Conservation (phyloP, 2,888 invertebrate genomes). For the Lepeophtheirus nordmannii region DNA sequence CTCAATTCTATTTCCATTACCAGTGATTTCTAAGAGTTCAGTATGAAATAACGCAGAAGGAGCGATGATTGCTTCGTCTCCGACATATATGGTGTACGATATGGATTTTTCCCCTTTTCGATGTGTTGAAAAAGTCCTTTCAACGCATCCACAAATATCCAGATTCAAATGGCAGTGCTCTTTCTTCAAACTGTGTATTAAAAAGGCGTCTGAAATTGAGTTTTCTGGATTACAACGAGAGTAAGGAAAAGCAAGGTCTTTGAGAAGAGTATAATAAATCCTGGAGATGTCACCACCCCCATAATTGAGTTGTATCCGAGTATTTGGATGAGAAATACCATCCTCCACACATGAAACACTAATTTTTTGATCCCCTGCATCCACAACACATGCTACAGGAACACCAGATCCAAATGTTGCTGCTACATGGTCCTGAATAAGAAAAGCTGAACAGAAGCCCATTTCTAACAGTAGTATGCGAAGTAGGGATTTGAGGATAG, state of each 20-base stretch:
- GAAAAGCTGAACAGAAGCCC: constrained; percentile 54
- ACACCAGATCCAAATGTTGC: constrained; percentile 69
- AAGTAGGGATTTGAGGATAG: constrained; percentile 66
- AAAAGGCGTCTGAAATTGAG: constrained; percentile 52
- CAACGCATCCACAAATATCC: constrained; percentile 30
- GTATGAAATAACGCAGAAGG: constrained; percentile 71
- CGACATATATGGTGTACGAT: constrained; percentile 42
- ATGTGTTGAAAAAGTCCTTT: constrained; percentile 25
- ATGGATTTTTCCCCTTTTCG: not conserved
- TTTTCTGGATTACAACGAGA: constrained; percentile 57
- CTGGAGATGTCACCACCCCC: constrained; percentile 84
- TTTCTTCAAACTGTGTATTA: constrained; percentile 70
- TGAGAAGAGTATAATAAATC: constrained; percentile 68
- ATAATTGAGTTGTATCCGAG: constrained; percentile 65
- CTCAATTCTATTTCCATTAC: constrained; percentile 47
- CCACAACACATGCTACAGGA: constrained; percentile 75
- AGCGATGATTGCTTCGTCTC: constrained; percentile 82
- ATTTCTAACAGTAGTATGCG: constrained; percentile 60
- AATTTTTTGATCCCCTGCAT: constrained; percentile 87
- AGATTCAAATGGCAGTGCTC: constrained; percentile 78
- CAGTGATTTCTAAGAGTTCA: constrained; percentile 66
- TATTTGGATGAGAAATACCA: constrained; percentile 76
- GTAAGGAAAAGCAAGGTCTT: constrained; percentile 78
- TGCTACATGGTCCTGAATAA: constrained; percentile 58
- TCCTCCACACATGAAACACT: constrained; percentile 92